phyloP scores from a whole-genome alignment of 2,797 vertebrate genomes.

The Hypotaenidia philippensis region DNA sequence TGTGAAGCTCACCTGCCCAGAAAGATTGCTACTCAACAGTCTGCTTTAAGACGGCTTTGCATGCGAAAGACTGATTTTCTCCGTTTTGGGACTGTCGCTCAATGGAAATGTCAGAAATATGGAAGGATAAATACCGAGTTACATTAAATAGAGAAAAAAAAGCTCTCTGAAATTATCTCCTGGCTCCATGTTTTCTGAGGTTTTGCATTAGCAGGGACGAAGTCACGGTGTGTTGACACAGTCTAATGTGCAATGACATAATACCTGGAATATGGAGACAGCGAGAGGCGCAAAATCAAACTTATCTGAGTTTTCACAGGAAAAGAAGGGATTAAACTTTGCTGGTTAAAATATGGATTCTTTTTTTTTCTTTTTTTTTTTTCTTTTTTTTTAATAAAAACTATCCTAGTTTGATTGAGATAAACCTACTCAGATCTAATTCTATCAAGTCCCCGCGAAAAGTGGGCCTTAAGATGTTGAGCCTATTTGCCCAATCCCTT shows the following conservation, averaged over 20 bases:
- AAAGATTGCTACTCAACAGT: conserved; percentile 21
- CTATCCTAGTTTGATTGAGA: conserved; percentile 66
- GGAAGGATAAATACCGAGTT: conserved; percentile 68
- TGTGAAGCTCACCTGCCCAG: conserved; percentile 54
- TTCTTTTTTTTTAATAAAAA: conserved; percentile 33
- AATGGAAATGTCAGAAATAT: conserved; percentile 56
- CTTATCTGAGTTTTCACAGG: conserved; percentile 70
- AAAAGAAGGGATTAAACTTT: conserved; percentile 72
- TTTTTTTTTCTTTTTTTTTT: neutral
- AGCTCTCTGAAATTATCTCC: conserved; percentile 48
- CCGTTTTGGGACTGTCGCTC: conserved; percentile 59
- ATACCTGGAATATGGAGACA: conserved; percentile 66
- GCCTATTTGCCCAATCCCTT: conserved; percentile 68
- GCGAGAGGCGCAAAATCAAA: conserved; percentile 61
- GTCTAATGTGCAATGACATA: conserved; percentile 68
- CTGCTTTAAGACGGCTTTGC: conserved; percentile 57
- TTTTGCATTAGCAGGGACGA: conserved; percentile 67
- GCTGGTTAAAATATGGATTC: conserved; percentile 60
- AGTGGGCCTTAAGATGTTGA: conserved; percentile 69
- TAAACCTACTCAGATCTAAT: conserved; percentile 72
- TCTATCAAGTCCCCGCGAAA: conserved; percentile 67
- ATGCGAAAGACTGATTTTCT: conserved; percentile 64
- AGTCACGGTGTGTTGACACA: conserved; percentile 67
- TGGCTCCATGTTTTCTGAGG: conserved; percentile 60
- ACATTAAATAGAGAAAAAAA: conserved; percentile 55